phyloP scores from a whole-genome alignment of 2,797 vertebrate species.

The Cyclura pinguis region DNA sequence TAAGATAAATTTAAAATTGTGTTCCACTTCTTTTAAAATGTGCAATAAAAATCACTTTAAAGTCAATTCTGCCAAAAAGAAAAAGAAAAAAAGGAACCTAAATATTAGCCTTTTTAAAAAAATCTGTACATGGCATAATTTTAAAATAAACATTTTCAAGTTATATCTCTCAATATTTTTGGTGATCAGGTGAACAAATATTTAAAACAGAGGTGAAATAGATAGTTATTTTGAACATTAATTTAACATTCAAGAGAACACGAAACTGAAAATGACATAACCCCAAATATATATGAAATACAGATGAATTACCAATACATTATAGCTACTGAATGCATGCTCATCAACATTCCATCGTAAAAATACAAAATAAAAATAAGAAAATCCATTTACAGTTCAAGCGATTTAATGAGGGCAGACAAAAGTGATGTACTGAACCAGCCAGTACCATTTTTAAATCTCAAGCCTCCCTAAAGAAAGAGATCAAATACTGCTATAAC shows the following conservation, averaged over 20 bases:
- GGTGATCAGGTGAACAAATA: slow-evolving; percentile 70
- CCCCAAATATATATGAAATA: slow-evolving; percentile 67
- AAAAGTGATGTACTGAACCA: slow-evolving; percentile 87
- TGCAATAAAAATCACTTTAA: slow-evolving; percentile 75
- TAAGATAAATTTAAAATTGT: slow-evolving; percentile 53
- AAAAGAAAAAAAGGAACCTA: slow-evolving; percentile 64
- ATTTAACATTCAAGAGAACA: slow-evolving; percentile 67
- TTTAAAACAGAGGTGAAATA: slow-evolving; percentile 57
- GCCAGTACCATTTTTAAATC: slow-evolving; percentile 87
- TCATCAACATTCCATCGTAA: slow-evolving; percentile 61
- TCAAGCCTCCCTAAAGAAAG: slow-evolving; percentile 63
- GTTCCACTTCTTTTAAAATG: slow-evolving; percentile 70
- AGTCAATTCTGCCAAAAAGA: slow-evolving; percentile 78
- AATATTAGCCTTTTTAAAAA: slow-evolving; percentile 71
- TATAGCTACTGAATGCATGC: slow-evolving; percentile 74
- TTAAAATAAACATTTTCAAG: slow-evolving; percentile 81
- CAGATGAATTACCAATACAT: slow-evolving; percentile 70
- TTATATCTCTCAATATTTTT: slow-evolving; percentile 75
- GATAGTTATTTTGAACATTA: slow-evolving; percentile 67
- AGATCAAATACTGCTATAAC: slow-evolving; percentile 58
- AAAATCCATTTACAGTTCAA: slow-evolving; percentile 72
- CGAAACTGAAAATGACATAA: slow-evolving; percentile 68
- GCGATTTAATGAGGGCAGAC: slow-evolving; percentile 83
- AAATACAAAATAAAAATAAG: slow-evolving; percentile 58
- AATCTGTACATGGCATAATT: slow-evolving; percentile 71